Base-by-base conservation (phyloP, 2,888 invertebrate genomes). In the Chromoteleia sp. region DNA sequence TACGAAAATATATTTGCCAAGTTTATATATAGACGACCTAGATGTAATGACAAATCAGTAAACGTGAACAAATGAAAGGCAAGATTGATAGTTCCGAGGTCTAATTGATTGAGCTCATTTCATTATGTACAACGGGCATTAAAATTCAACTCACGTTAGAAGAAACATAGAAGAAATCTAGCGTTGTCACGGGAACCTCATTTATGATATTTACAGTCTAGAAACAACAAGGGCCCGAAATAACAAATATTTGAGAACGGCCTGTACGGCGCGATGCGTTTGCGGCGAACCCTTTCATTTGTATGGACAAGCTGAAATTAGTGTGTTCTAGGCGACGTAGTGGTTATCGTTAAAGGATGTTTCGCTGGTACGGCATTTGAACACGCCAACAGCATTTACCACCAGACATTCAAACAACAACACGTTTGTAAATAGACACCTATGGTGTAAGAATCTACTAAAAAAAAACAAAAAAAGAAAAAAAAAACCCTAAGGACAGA, bases 221-320 rank as follows among this genome's bases (percentile, higher is more conserved):
- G 59, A 29, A 84, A 86, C 84, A 84, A 86, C 84, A 83, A 82
- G 84, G 67, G 85, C 83, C 86, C 86, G 88, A 86, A 89, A 90
- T 87, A 88, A 90, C 88, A 91, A 91, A 91, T 91, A 91, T 91
- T 91, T 90, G 87, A 85, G 84, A 84, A 84, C 83, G 84, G 73
- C 70, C 59, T 83, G 84, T 84, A 88, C 84, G 88, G 86, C 73
- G 84, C 81, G 84, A 71, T 84, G 87, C 84, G 86, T 84, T 87
- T 86, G 88, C 88, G 86, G 84, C 85, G 87, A 90, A 89, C 88
- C 90, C 90, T 90, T 91, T 90, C 88, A 90, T 91, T 91, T 89
- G 90, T 90, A 88, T 85, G 87, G 86, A 90, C 89, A 88, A 86
- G 88, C 84, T 81, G 86, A 90, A 91, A 91, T 91, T 91, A 91